phyloP scores from a whole-genome alignment of 1,140 invertebrate species.

The Heliconius hermathena region DNA sequence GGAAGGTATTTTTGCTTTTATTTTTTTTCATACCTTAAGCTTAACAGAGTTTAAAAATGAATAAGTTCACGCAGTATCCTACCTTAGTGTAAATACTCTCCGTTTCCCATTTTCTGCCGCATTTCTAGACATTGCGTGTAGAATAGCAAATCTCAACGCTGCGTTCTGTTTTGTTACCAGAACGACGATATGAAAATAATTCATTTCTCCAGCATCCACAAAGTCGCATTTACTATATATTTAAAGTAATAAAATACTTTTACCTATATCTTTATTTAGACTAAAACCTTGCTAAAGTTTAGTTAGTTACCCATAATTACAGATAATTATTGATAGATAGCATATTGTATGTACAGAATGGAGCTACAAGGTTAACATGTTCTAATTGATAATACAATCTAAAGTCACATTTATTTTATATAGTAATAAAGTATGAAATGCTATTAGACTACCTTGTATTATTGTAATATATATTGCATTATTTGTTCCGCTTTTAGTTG shows the following conservation, averaged over 20 bases:
- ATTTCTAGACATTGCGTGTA: too few relatives aligned
- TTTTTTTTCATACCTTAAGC: neutral
- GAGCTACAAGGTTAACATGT: neutral
- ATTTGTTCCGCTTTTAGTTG: neutral
- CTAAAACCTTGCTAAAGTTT: too few relatives aligned
- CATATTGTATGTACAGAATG: neutral
- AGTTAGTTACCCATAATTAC: neutral
- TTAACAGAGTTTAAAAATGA: neutral
- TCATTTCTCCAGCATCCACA: too few relatives aligned
- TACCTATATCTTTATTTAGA: too few relatives aligned
- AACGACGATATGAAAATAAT: too few relatives aligned
- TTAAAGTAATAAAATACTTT: too few relatives aligned
- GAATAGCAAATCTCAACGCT: too few relatives aligned
- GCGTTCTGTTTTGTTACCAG: too few relatives aligned
- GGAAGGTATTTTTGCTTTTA: constrained; percentile 45
- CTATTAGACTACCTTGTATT: neutral
- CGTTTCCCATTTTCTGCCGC: too few relatives aligned
- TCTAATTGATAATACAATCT: neutral
- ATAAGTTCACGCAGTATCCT: neutral
- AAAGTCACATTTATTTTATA: neutral
- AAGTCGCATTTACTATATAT: too few relatives aligned
- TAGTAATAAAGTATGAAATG: neutral
- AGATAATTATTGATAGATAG: neutral
- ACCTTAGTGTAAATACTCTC: too few relatives aligned
- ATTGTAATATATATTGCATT: neutral